Evolutionary conservation across 2,888 invertebrate species (phyloP).

Genomic region (Imbricaverruca yamaguchii): DNA sequence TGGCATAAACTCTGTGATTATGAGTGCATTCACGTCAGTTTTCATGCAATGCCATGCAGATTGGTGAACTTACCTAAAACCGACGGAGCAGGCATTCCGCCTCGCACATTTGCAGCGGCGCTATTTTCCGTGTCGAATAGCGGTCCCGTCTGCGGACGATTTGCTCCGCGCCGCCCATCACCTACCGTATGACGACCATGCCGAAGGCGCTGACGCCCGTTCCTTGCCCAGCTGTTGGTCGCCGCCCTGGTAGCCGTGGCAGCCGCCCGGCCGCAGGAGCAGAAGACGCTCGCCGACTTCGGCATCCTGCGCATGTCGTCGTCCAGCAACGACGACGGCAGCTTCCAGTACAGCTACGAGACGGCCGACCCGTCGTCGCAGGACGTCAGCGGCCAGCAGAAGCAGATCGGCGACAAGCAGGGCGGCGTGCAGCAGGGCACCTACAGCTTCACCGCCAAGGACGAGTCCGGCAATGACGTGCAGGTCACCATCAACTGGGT

Average conservation of each 20-base stretch:
- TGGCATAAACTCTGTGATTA: too few relatives aligned
- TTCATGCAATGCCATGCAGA: too few relatives aligned
- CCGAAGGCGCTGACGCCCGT: too few relatives aligned
- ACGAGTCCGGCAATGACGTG: neutral
- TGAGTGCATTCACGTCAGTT: too few relatives aligned
- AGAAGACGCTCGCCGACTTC: neutral
- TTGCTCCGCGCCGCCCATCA: neutral
- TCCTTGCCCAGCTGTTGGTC: neutral
- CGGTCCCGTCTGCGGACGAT: too few relatives aligned
- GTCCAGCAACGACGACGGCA: constrained; percentile 28
- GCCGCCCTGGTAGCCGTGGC: neutral
- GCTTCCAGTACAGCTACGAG: constrained; percentile 30
- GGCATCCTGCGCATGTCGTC: constrained; percentile 24
- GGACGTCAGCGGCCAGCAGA: constrained; percentile 4
- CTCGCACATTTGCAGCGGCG: too few relatives aligned
- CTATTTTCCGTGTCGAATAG: too few relatives aligned
- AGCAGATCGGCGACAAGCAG: constrained; percentile 13
- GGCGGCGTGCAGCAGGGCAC: constrained; percentile 2
- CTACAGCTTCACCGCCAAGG: constrained; percentile 1
- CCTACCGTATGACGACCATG: too few relatives aligned
- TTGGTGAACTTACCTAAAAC: too few relatives aligned
- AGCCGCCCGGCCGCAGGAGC: constrained; percentile 10
- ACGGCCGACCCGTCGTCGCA: constrained; percentile 19
- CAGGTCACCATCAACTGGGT: neutral
- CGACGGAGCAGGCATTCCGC: too few relatives aligned